These are phyloP conservation scores for Hyppa rectilinea DNA, from an alignment of 2,888 invertebrate genomes.

Conservation along the genomic window DNA sequence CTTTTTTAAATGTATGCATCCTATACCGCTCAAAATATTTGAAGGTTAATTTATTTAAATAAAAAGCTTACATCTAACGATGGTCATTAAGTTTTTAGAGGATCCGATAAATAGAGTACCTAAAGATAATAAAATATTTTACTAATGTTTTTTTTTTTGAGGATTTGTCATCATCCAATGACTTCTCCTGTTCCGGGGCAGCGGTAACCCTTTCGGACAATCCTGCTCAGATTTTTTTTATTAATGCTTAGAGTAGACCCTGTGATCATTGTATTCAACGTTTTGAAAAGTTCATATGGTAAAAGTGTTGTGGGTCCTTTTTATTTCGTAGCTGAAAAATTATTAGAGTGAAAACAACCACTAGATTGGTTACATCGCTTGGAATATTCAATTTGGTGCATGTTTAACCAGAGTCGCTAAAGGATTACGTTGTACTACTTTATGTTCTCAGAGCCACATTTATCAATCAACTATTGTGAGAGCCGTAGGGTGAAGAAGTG, in stretches of 20 bases:
- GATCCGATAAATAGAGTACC: neutral
- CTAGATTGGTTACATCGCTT: constrained; percentile 19
- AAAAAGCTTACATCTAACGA: too few species aligned
- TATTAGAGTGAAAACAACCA: constrained; percentile 27
- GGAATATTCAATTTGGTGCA: constrained; percentile 64
- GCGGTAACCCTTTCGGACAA: too few species aligned
- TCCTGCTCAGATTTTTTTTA: too few species aligned
- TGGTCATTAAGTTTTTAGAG: neutral
- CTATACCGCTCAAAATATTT: too few species aligned
- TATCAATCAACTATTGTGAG: constrained; percentile 69
- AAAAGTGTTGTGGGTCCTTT: constrained; percentile 12
- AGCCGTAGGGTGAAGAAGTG: constrained; percentile 51
- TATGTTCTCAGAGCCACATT: constrained; percentile 65
- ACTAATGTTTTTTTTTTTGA: too few species aligned
- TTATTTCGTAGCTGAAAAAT: constrained; percentile 20
- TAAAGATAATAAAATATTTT: neutral
- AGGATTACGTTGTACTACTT: constrained; percentile 60
- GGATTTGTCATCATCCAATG: too few species aligned
- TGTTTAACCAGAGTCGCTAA: constrained; percentile 60
- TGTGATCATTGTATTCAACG: neutral
- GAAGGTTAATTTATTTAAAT: too few species aligned
- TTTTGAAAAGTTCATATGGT: neutral
- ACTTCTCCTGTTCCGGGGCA: too few species aligned
- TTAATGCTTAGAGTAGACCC: neutral
- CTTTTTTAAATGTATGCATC: neutral